Conservation (phyloP, 2,888 invertebrate genomes). For the Choristoneura rosaceana region DNA sequence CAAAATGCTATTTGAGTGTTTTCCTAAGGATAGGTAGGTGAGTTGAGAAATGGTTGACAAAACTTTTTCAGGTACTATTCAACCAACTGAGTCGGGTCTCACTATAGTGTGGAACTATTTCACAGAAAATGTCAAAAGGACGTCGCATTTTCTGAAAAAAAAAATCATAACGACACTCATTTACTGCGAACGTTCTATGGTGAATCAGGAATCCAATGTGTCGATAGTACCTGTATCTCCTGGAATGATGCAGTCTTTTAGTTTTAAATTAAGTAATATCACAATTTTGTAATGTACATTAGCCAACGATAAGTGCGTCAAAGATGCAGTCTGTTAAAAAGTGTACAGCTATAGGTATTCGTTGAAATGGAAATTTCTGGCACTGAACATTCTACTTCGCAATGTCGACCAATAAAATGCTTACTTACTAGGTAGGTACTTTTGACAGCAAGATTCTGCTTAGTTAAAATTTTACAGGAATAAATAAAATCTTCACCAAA, state of each 20-base stretch:
- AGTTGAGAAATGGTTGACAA: background rate
- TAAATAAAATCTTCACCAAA: too few species aligned
- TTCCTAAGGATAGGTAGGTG: slow-evolving; percentile 9
- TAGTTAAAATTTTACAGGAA: too few species aligned
- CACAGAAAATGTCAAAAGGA: too few species aligned
- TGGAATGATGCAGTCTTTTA: background rate
- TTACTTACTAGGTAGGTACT: background rate
- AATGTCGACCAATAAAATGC: background rate
- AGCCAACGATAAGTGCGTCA: background rate
- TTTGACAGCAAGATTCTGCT: background rate
- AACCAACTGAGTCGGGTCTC: background rate
- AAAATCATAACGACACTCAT: too few species aligned
- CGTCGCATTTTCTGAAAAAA: too few species aligned
- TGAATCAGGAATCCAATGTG: too few species aligned
- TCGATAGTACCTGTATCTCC: too few species aligned
- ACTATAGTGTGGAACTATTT: too few species aligned
- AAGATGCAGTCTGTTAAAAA: slow-evolving; percentile 10
- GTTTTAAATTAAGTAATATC: background rate
- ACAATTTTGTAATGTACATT: slow-evolving; percentile 1
- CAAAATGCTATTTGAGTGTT: slow-evolving; percentile 10
- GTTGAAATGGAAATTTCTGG: background rate
- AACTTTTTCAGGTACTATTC: background rate
- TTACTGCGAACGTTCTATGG: too few species aligned
- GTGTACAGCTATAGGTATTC: background rate
- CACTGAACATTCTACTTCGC: background rate